Conservation (phyloP, 2,113 vertebrate genomes). For the Daboia siamensis region DNA sequence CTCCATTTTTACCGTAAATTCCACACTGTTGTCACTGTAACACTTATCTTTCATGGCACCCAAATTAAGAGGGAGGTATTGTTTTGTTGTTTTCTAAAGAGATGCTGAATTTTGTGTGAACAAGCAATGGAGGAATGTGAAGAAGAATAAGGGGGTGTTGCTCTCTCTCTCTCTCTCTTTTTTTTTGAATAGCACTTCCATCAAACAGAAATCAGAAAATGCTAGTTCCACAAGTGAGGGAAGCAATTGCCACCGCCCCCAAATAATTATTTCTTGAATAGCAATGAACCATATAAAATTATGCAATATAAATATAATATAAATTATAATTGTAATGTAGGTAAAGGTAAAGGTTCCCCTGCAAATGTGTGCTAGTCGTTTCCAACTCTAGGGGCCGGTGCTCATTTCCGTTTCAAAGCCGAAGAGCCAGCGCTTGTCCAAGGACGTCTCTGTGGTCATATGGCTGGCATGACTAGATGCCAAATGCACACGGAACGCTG, state of each 20-base stretch:
- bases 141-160: conserved; percentile 51
- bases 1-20: conserved; percentile 47
- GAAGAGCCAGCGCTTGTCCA: too few species aligned
- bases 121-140: conserved; percentile 42
- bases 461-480: too few species aligned
- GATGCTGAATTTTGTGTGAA: conserved; percentile 52
- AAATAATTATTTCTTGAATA: neutral
- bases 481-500: too few species aligned
- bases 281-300: neutral
- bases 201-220: conserved; percentile 29
- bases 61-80: conserved; percentile 61
- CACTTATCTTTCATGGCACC: conserved; percentile 52
- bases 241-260: conserved; percentile 28
- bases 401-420: too few species aligned
- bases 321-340: neutral
- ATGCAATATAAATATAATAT: neutral
- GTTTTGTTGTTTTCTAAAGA: conserved; percentile 55
- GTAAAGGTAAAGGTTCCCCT: too few species aligned
- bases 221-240: conserved; percentile 49
- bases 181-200: conserved; percentile 37
- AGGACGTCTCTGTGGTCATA: too few species aligned
- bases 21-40: conserved; percentile 40
- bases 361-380: too few species aligned
- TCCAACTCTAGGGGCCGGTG: too few species aligned
- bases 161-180: conserved; percentile 1